phyloP scores from a whole-genome alignment of 2,113 vertebrate genomes.

The Solea solea region DNA sequence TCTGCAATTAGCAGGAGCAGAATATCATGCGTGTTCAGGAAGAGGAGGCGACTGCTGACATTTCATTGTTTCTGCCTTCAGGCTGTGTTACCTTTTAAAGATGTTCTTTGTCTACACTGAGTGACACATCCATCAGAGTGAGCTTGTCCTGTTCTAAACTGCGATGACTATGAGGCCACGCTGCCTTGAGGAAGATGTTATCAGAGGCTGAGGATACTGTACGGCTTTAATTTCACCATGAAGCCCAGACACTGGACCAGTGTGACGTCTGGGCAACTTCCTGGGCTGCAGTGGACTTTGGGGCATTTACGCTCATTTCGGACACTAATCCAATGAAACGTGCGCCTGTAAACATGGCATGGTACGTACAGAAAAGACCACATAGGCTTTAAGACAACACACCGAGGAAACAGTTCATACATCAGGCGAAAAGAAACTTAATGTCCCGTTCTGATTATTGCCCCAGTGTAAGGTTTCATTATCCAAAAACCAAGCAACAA shows the following conservation, averaged over 20 bases:
- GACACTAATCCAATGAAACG: no score
- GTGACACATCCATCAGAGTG: slow-evolving; percentile 2
- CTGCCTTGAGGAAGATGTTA: slow-evolving; percentile 31
- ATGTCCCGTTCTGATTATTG: no score
- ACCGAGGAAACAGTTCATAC: no score
- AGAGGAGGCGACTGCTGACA: neutral
- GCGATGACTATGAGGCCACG: slow-evolving; percentile 7
- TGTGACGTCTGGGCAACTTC: slow-evolving; percentile 2
- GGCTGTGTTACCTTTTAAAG: neutral
- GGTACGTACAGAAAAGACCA: no score
- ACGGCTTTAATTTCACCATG: slow-evolving; percentile 5
- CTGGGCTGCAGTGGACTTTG: neutral
- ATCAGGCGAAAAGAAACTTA: no score
- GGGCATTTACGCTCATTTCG: neutral
- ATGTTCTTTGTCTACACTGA: neutral
- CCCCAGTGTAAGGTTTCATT: no score
- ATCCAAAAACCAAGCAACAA: no score
- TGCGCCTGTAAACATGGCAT: neutral
- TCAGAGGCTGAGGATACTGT: slow-evolving; percentile 16
- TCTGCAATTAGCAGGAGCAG: slow-evolving; percentile 12
- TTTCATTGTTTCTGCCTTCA: neutral
- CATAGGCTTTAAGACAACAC: no score
- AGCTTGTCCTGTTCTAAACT: neutral
- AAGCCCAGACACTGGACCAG: neutral
- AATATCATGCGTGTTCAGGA: slow-evolving; percentile 11